Percentiles rank a stretch among this genome's conserved stretches.
Conservation (phyloP, 1,140 invertebrate species). For the Parapsyche elsis region DNA sequence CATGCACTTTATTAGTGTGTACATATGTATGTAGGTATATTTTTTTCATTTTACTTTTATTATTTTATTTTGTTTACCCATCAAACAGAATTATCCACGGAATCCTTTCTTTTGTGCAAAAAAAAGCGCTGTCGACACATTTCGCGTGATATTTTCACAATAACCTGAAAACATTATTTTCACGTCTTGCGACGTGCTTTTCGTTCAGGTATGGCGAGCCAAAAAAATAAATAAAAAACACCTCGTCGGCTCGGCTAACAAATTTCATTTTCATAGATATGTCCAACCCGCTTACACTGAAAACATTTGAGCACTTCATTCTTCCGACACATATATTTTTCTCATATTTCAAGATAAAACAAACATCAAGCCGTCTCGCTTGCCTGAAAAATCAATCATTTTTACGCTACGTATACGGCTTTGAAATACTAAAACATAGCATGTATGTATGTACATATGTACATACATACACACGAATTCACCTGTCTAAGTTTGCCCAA, state of each 20-base stretch:
- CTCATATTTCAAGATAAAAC: conserved; percentile 32
- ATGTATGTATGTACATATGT: no score
- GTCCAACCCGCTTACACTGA: conserved; percentile 32
- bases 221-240: not conserved
- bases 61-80: conserved; percentile 26
- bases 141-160: conserved; percentile 33
- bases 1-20: no score
- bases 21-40: no score
- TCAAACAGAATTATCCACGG: conserved; percentile 33
- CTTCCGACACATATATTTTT: conserved; percentile 21
- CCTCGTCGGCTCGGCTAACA: conserved; percentile 15
- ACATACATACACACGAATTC: not conserved
- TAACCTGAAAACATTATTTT: conserved; percentile 42
- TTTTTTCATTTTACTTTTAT: no score
- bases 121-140: conserved; percentile 11
- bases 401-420: not conserved
- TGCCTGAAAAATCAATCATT: conserved; percentile 27
- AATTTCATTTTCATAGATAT: conserved; percentile 43
- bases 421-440: not conserved
- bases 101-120: conserved; percentile 27
- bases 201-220: not conserved
- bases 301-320: conserved; percentile 37
- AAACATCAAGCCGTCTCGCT: conserved; percentile 17
- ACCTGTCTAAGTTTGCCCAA: not conserved
- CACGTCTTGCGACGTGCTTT: conserved; percentile 30